Evolutionary conservation across 1,140 invertebrate species (phyloP).

Genomic region (Dendroctonus valens): DNA sequence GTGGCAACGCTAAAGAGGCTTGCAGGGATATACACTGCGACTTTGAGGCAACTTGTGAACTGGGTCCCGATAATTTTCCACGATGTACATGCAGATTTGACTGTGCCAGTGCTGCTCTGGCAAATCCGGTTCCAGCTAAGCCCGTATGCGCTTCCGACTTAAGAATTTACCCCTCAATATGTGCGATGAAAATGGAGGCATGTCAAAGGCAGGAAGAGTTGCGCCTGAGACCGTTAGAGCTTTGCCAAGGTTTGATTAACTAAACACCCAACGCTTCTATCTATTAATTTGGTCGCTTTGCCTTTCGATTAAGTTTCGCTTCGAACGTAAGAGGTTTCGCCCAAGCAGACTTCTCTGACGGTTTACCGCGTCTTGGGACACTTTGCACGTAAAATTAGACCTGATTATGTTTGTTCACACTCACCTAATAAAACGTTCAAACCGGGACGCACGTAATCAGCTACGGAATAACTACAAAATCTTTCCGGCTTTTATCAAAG

Average conservation of each 20-base stretch:
- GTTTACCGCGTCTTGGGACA: conserved; percentile 28
- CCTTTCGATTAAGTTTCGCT: conserved; percentile 24
- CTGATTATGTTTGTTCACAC: conserved; percentile 14
- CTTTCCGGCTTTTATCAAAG: no score
- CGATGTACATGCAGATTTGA: conserved; percentile 75
- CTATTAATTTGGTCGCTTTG: conserved; percentile 33
- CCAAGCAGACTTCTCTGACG: conserved; percentile 22
- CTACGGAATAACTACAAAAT: no score
- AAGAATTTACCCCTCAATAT: conserved; percentile 76
- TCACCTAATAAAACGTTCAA: neutral
- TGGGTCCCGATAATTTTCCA: conserved; percentile 72
- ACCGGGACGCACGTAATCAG: no score
- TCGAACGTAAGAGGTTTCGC: conserved; percentile 18
- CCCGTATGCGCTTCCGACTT: conserved; percentile 83
- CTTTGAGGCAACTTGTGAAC: conserved; percentile 78
- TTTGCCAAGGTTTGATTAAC: conserved; percentile 71
- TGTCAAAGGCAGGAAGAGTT: conserved; percentile 82
- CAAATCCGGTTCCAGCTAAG: conserved; percentile 58
- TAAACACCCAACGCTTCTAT: conserved; percentile 34
- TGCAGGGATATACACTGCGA: conserved; percentile 81
- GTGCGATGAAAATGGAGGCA: conserved; percentile 82
- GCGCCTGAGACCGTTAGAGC: conserved; percentile 70
- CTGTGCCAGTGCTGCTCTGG: conserved; percentile 61
- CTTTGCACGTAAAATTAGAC: conserved; percentile 17
- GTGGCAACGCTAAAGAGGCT: conserved; percentile 57